Percentiles rank a stretch among this genome's conserved stretches.
phyloP scores from a whole-genome alignment of 2,797 vertebrate genomes.

The Peromyscus attwateri region DNA sequence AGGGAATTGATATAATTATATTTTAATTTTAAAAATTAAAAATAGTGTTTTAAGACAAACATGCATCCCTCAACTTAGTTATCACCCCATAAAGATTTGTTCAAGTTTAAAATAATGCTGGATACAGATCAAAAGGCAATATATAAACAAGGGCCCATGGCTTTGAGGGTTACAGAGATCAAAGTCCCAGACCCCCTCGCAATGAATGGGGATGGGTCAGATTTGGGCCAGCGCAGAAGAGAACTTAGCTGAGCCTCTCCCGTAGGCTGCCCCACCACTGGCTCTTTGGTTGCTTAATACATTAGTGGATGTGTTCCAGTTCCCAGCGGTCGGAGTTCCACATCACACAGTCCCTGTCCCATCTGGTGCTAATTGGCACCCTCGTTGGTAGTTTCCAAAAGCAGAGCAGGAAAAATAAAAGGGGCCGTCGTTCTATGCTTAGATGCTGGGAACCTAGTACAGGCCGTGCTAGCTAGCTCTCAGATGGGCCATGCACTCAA shows the following conservation, averaged over 20 bases:
- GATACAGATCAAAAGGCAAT: background rate
- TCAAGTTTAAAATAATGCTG: constrained; percentile 25
- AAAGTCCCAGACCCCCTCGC: background rate
- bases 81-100: background rate
- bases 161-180: background rate
- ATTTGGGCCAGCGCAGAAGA: constrained; percentile 15
- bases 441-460: constrained; percentile 61
- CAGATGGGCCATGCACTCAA: constrained; percentile 58
- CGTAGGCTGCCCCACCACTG: constrained; percentile 66
- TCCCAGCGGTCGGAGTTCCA: constrained; percentile 77
- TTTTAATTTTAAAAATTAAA: background rate
- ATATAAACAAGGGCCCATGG: background rate
- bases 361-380: constrained; percentile 85
- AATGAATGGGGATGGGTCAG: background rate
- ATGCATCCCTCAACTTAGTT: background rate
- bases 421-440: constrained; percentile 78
- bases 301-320: constrained; percentile 81
- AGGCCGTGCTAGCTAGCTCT: constrained; percentile 65
- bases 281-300: constrained; percentile 80
- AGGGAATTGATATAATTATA: background rate
- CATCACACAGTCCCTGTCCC: constrained; percentile 82
- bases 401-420: constrained; percentile 81
- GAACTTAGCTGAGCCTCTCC: constrained; percentile 49
- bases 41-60: background rate
- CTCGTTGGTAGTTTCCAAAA: constrained; percentile 83